A percentile compares a stretch with the other conserved stretches of the same genome.
Conservation (phyloP, 1,140 invertebrate genomes). For the Neelides sp. region DNA sequence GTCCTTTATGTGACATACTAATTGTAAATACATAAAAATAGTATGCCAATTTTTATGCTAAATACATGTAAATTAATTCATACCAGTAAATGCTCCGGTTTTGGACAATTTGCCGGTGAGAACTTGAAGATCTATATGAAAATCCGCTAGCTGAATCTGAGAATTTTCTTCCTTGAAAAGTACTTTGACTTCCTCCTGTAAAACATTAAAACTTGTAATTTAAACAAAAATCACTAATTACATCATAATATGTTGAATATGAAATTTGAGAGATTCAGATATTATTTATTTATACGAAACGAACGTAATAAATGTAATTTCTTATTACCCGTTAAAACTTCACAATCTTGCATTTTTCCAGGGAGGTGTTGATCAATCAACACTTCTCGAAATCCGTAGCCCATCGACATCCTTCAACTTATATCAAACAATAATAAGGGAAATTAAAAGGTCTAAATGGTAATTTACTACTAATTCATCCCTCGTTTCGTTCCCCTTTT, state of each 20-base stretch:
- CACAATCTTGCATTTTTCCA: slow-evolving; percentile 29
- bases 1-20: background rate
- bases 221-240: background rate
- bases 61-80: background rate
- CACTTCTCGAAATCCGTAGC: slow-evolving; percentile 25
- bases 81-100: slow-evolving; percentile 28
- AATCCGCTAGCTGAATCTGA: slow-evolving; percentile 29
- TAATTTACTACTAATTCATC: too few species aligned
- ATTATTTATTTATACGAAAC: background rate
- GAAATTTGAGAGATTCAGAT: background rate
- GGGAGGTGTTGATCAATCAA: slow-evolving; percentile 23
- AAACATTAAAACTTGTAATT: slow-evolving; percentile 2
- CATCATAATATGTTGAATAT: background rate
- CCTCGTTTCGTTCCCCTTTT: too few species aligned
- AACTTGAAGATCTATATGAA: slow-evolving; percentile 19
- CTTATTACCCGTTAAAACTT: slow-evolving; percentile 3
- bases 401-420: slow-evolving; percentile 14
- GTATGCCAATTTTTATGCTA: background rate
- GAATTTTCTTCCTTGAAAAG: slow-evolving; percentile 31
- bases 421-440: too few species aligned
- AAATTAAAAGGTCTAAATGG: too few species aligned
- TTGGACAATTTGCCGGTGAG: slow-evolving; percentile 15
- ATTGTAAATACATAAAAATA: background rate
- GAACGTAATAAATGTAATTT: too few species aligned
- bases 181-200: slow-evolving; percentile 27